phyloP scores from a whole-genome alignment of 1,140 invertebrate species.

The Drosophila tristis region DNA sequence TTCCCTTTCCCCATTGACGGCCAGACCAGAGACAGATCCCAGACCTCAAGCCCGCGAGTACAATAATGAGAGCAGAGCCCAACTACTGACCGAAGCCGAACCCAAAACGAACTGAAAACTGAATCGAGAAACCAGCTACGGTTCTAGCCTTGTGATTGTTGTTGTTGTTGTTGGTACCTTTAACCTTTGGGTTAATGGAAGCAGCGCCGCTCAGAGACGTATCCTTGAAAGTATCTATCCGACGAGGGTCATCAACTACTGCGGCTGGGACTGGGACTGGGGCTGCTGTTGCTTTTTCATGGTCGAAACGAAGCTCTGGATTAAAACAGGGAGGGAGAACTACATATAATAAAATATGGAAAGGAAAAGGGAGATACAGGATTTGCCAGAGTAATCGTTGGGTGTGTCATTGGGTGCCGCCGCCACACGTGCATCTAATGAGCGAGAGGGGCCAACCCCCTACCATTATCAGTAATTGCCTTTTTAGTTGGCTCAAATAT shows the following conservation, averaged over 20 bases:
- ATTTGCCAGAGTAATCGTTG: too few relatives aligned
- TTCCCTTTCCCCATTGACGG: constrained; percentile 53
- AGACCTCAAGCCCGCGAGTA: constrained; percentile 9
- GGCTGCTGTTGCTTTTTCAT: constrained; percentile 42
- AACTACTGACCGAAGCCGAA: neutral
- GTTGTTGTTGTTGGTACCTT: constrained; percentile 69
- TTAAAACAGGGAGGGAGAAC: constrained; percentile 5
- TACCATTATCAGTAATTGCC: constrained; percentile 75
- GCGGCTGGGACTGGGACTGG: constrained; percentile 4
- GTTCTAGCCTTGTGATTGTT: constrained; percentile 67
- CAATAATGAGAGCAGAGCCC: constrained; percentile 6
- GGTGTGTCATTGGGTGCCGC: constrained; percentile 19
- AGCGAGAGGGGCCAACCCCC: neutral
- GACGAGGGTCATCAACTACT: constrained; percentile 80
- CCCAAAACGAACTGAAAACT: constrained; percentile 15
- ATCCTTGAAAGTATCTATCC: constrained; percentile 79
- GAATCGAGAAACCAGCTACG: constrained; percentile 51
- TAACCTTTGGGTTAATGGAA: constrained; percentile 71
- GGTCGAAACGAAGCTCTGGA: constrained; percentile 23
- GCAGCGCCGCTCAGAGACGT: constrained; percentile 48
- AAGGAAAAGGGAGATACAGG: neutral
- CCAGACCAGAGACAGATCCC: constrained; percentile 19
- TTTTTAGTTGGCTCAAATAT: constrained; percentile 60
- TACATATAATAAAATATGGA: neutral
- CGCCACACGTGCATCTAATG: constrained; percentile 11